These are phyloP conservation scores for Pogonognathellus flavescens DNA, from an alignment of 1,140 invertebrate species.

Conservation along the genomic window DNA sequence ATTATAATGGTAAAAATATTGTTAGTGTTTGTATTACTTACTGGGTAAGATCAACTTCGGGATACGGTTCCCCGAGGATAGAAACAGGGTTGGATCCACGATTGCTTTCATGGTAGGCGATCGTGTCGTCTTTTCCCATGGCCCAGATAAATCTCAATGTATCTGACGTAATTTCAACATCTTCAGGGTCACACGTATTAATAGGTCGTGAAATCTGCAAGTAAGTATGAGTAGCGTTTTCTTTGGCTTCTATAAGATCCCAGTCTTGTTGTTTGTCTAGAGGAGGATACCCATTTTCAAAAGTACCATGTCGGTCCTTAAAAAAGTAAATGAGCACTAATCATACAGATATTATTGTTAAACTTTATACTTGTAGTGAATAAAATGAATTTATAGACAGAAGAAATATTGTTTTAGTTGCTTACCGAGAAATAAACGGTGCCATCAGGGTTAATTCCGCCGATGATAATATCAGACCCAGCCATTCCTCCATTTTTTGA, in stretches of 20 bases:
- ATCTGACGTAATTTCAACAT: constrained; percentile 76
- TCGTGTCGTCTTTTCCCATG: constrained; percentile 69
- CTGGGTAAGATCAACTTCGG: not conserved
- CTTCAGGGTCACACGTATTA: constrained; percentile 85
- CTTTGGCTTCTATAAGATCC: constrained; percentile 77
- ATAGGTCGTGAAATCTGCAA: constrained; percentile 80
- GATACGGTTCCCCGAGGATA: not conserved
- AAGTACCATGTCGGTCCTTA: constrained; percentile 53
- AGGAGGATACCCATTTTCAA: constrained; percentile 68
- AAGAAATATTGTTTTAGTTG: not conserved
- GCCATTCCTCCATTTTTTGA: constrained; percentile 51
- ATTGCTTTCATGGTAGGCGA: constrained; percentile 74
- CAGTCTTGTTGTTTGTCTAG: constrained; percentile 84
- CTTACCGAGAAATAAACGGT: constrained; percentile 52
- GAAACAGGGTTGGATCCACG: constrained; percentile 78
- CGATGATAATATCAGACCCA: constrained; percentile 47
- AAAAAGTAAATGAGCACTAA: not conserved
- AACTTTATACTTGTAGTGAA: not conserved
- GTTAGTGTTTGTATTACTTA: too few species aligned
- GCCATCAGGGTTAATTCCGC: constrained; percentile 48
- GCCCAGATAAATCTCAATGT: constrained; percentile 84
- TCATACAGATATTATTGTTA: not conserved
- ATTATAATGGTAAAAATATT: too few species aligned
- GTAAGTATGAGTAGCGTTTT: constrained; percentile 84
- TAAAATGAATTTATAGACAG: not conserved